Conservation (phyloP, 2,797 vertebrate species). For the Jordanella pulchra region DNA sequence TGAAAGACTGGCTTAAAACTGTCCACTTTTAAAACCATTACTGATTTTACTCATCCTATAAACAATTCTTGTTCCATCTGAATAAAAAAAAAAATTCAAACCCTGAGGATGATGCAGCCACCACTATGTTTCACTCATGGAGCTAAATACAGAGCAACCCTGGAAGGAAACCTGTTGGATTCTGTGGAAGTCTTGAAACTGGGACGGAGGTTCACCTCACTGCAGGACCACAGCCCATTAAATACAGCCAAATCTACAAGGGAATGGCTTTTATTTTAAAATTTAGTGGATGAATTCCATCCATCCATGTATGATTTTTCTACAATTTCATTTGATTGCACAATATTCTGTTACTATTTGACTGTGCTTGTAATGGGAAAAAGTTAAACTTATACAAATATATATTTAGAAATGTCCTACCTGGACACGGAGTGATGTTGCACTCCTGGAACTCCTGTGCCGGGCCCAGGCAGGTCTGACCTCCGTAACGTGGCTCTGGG, state of each 20-base stretch:
- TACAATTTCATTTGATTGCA: not conserved
- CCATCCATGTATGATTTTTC: not conserved
- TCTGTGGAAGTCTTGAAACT: not conserved
- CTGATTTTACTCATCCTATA: too few species aligned
- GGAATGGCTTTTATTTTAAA: not conserved
- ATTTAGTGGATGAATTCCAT: too few species aligned
- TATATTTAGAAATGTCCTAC: constrained; percentile 68
- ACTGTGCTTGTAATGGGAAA: not conserved
- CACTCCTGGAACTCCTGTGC: constrained; percentile 95
- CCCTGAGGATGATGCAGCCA: too few species aligned
- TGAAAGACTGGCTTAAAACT: too few species aligned
- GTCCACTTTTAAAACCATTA: too few species aligned
- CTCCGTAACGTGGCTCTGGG: constrained; percentile 91
- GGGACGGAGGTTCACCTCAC: not conserved
- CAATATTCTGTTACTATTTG: not conserved
- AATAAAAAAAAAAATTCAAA: too few species aligned
- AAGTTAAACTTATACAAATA: too few species aligned
- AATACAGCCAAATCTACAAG: not conserved
- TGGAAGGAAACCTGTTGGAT: too few species aligned
- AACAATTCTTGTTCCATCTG: too few species aligned
- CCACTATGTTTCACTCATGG: too few species aligned
- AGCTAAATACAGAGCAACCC: not conserved
- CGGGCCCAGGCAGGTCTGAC: constrained; percentile 87
- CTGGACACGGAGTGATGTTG: constrained; percentile 94
- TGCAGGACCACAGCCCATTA: not conserved